phyloP scores from a whole-genome alignment of 2,797 vertebrate species.

The Pelochelys cantorii region DNA sequence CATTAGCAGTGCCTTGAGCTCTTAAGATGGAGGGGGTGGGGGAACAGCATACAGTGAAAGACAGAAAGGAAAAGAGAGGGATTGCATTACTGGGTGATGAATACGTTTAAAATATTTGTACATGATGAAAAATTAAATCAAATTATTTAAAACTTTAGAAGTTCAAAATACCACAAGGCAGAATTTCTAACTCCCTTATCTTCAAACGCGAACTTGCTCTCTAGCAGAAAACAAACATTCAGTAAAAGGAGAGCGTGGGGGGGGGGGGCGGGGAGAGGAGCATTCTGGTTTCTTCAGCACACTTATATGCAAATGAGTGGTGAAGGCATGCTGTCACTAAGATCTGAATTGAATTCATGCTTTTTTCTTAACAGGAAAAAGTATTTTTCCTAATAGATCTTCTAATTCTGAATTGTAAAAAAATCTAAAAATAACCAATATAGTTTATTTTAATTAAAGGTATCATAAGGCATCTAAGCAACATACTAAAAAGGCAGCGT shows the following conservation, averaged over 20 bases:
- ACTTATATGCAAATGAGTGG: too few species aligned
- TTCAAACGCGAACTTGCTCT: not conserved
- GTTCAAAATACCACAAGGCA: not conserved
- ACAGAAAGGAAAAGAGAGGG: not conserved
- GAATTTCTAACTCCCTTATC: not conserved
- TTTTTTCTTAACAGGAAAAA: not conserved
- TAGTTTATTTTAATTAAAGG: not conserved
- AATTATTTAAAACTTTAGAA: not conserved
- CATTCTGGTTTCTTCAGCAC: too few species aligned
- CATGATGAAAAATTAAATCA: not conserved
- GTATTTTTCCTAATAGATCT: not conserved
- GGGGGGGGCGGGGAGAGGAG: not conserved
- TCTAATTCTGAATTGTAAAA: not conserved
- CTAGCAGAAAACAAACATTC: constrained; percentile 1
- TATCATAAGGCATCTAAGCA: not conserved
- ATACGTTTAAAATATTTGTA: not conserved
- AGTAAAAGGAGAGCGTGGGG: not conserved
- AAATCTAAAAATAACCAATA: constrained; percentile 9
- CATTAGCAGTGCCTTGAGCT: not conserved
- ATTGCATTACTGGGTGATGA: not conserved
- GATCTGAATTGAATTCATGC: not conserved
- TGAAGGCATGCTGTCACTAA: rapidly evolving
- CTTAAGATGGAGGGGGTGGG: not conserved
- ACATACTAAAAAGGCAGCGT: not conserved
- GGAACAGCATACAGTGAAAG: not conserved